phyloP scores from a whole-genome alignment of 2,888 invertebrate species.

The Deilephila elpenor region DNA sequence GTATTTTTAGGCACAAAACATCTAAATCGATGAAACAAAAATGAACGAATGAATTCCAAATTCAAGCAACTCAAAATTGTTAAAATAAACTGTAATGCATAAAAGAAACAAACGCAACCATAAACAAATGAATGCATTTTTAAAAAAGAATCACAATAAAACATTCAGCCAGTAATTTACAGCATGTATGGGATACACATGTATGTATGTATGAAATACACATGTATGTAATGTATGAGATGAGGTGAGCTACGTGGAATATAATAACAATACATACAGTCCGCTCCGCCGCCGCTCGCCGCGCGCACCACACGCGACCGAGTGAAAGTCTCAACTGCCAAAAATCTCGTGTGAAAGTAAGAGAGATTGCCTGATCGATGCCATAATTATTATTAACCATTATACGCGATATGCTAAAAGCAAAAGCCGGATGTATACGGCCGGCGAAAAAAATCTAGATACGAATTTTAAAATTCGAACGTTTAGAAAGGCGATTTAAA shows the following conservation, averaged over 20 bases:
- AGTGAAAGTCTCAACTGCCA: slow-evolving; percentile 81
- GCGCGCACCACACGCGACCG: slow-evolving; percentile 44
- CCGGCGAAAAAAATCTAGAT: slow-evolving; percentile 26
- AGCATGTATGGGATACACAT: background rate
- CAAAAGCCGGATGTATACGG: slow-evolving; percentile 71
- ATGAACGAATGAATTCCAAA: too few relatives aligned
- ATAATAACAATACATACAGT: slow-evolving; percentile 8
- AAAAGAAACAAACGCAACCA: too few relatives aligned
- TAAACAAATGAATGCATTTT: too few relatives aligned
- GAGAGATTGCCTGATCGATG: slow-evolving; percentile 79
- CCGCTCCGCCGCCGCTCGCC: slow-evolving; percentile 37
- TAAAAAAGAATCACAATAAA: too few relatives aligned
- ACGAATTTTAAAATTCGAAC: slow-evolving; percentile 1
- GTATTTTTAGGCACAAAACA: too few relatives aligned
- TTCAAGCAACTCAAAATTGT: too few relatives aligned
- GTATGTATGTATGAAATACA: background rate
- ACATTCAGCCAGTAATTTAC: background rate
- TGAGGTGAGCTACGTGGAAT: slow-evolving; percentile 3
- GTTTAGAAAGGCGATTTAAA: slow-evolving; percentile 21
- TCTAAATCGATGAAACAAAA: too few relatives aligned
- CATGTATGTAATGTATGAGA: background rate
- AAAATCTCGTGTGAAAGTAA: slow-evolving; percentile 80
- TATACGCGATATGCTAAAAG: slow-evolving; percentile 81
- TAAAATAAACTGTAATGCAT: too few relatives aligned
- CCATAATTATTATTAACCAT: slow-evolving; percentile 83